Evolutionary conservation across 2,888 invertebrate species (phyloP), one percentile per base, ranked within the genome.

Genomic region (Mesorhabditis sp.): DNA sequence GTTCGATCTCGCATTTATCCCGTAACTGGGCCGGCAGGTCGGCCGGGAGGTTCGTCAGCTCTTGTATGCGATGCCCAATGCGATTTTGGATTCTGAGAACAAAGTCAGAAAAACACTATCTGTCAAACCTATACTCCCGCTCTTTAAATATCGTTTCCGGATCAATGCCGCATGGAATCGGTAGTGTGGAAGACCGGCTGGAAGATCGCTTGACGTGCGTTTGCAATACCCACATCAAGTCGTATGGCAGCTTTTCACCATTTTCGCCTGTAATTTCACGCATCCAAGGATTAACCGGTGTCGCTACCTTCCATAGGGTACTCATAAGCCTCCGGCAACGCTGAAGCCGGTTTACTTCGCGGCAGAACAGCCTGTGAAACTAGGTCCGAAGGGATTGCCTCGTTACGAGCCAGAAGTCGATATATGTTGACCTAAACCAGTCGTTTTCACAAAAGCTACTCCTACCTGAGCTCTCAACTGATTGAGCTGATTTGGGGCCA

Each of bases 1-100:
- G 87, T 87, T 98, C 97, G 74, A 96, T 95, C 87, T 94, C 93
- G 0, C 95, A 95, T 86, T 95, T 95, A 58, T 92, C 87, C 45
- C 93, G 91, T 70, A 95, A 88, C 86, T 96, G 95, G 78, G 95
- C 94, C 0, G 94, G 90, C 89, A 97, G 92, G 6, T 72, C 72
- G 4, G 92, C 91, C 0, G 95, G 94, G 69, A 96, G 76, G 80
- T 91, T 91, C 73, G 91, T 91, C 66, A 98, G 88, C 85, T 95
- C 92, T 76, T 94, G 92, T 88, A 97, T 94, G 15, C 97, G 90
- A 72, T 92, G 90, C 5, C 93, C 92, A 76, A 98, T 95, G 64
- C 95, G 90, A 2, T 93, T 91, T 4, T 93, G 92, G 75, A 95
- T 92, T 81, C 88, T 86, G 69, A 5, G 28, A 58, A 41, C 15